Conservation (phyloP, 2,113 vertebrate species). For the Ctenodactylus gundi region DNA sequence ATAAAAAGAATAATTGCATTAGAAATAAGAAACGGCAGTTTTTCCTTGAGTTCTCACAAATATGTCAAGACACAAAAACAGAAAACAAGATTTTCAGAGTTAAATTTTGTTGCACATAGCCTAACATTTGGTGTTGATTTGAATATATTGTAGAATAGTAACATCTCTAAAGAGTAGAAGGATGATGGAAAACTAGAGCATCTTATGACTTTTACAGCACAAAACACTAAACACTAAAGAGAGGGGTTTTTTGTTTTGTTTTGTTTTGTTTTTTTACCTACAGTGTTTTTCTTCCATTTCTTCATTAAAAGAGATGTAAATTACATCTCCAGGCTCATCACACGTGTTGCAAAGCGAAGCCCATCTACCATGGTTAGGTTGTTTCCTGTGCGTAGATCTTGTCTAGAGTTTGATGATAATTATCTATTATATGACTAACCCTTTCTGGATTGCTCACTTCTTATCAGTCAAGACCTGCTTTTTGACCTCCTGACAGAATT, state of each 20-base stretch:
- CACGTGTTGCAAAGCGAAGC: neutral
- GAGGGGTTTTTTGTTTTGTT: neutral
- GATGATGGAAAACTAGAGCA: neutral
- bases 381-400: neutral
- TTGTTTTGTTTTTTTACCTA: neutral
- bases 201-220: neutral
- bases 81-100: neutral
- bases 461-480: neutral
- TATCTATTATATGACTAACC: neutral
- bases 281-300: neutral
- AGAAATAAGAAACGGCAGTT: neutral
- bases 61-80: neutral
- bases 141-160: neutral
- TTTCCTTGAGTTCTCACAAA: neutral
- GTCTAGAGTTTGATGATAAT: neutral
- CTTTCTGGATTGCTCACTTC: neutral
- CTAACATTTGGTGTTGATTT: neutral
- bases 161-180: neutral
- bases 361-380: too few species aligned
- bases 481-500: neutral
- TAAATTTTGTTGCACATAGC: neutral
- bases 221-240: neutral
- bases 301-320: neutral
- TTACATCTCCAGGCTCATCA: neutral
- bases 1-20: neutral